These are phyloP conservation scores for Melopsittacus undulatus DNA, from an alignment of 2,797 vertebrate species.

Conservation along the genomic window DNA sequence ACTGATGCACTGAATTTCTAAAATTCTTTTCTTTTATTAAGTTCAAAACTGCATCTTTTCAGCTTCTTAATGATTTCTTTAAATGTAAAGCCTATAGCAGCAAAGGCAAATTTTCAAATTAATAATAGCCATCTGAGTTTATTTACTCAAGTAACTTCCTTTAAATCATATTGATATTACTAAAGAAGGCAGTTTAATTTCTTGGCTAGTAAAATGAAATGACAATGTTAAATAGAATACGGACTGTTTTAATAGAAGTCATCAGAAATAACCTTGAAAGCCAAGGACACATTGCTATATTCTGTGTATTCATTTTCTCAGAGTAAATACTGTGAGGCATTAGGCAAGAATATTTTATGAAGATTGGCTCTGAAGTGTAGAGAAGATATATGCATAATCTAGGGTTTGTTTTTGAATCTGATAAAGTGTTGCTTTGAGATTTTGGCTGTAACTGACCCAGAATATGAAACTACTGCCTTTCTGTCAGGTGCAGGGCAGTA, in stretches of 20 bases:
- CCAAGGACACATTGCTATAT: background rate
- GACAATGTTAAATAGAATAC: background rate
- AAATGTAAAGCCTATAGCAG: background rate
- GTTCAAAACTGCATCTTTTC: background rate
- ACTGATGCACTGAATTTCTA: background rate
- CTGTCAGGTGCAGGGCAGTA: background rate
- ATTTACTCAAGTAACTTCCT: conserved; percentile 11
- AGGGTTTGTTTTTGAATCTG: background rate
- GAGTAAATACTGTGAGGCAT: background rate
- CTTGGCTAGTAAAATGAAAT: background rate
- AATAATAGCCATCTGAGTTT: background rate
- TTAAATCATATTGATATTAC: conserved; percentile 32
- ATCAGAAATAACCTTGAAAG: conserved; percentile 27
- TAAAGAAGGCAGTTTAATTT: conserved; percentile 41
- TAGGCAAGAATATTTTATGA: background rate
- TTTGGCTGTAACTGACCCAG: background rate
- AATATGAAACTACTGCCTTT: background rate
- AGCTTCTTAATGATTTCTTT: background rate
- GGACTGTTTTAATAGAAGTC: background rate
- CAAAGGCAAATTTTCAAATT: conserved; percentile 2
- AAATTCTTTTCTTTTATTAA: background rate
- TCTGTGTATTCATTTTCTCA: background rate
- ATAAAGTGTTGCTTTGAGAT: background rate
- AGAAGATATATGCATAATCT: background rate
- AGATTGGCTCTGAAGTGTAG: background rate